These are phyloP conservation scores for Heteropelma amictum DNA, from an alignment of 2,888 invertebrate species.

Conservation along the genomic window DNA sequence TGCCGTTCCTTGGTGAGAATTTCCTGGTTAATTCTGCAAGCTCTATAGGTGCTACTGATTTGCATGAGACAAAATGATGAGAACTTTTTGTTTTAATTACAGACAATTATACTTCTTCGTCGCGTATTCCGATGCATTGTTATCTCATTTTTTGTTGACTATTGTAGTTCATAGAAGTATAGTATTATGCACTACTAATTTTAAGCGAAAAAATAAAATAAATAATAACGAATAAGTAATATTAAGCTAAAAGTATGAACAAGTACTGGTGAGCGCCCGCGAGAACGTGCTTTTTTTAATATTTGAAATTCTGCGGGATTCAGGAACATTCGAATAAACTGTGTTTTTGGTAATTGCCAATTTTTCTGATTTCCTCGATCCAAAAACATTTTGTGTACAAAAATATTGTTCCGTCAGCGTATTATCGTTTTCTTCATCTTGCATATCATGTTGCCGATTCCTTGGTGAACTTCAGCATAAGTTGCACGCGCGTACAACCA, in stretches of 20 bases:
- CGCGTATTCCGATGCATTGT: constrained; percentile 69
- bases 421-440: constrained; percentile 61
- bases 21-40: not conserved
- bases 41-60: constrained; percentile 18
- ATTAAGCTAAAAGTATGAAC: constrained; percentile 21
- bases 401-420: constrained; percentile 9
- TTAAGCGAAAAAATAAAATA: constrained; percentile 43
- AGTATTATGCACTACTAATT: constrained; percentile 60
- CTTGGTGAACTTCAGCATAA: constrained; percentile 79
- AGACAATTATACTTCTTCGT: constrained; percentile 52
- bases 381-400: not conserved
- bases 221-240: constrained; percentile 33
- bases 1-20: constrained; percentile 9
- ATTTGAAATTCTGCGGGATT: constrained; percentile 45
- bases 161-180: constrained; percentile 68
- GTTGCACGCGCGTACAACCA: constrained; percentile 79
- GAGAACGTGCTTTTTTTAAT: constrained; percentile 30
- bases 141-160: constrained; percentile 74
- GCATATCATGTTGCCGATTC: constrained; percentile 78
- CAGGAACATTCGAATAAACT: constrained; percentile 56
- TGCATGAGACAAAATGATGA: constrained; percentile 40
- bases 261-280: constrained; percentile 38
- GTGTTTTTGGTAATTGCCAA: constrained; percentile 55
- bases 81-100: constrained; percentile 20
- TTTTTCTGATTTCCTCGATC: constrained; percentile 6